phyloP scores from a whole-genome alignment of 1,140 invertebrate genomes.

The Drosophila lacertosa region DNA sequence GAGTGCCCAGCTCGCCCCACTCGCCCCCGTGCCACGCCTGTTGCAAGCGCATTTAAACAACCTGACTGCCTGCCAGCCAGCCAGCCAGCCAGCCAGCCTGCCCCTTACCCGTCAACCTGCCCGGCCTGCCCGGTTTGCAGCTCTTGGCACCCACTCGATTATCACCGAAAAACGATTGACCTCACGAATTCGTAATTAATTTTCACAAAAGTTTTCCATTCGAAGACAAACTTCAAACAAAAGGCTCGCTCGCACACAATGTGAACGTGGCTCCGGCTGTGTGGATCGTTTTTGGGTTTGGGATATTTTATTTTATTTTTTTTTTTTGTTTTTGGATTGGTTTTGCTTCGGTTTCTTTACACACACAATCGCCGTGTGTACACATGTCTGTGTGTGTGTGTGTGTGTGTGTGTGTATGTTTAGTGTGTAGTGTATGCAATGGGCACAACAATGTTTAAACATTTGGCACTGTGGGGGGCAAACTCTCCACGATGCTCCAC shows the following conservation, averaged over 20 bases:
- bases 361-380: neutral
- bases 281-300: conserved; percentile 52
- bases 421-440: conserved; percentile 23
- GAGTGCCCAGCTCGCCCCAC: neutral
- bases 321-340: conserved; percentile 53
- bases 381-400: conserved; percentile 18
- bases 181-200: conserved; percentile 83
- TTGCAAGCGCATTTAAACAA: conserved; percentile 66
- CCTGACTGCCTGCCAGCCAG: conserved; percentile 26
- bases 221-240: conserved; percentile 83
- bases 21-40: conserved; percentile 10
- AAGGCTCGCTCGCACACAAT: conserved; percentile 46
- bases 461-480: conserved; percentile 66
- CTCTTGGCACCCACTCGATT: conserved; percentile 78
- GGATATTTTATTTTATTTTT: too few species aligned
- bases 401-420: conserved; percentile 16
- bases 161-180: conserved; percentile 82
- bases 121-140: conserved; percentile 15
- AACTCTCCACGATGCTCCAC: conserved; percentile 43
- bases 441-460: conserved; percentile 73
- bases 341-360: conserved; percentile 37
- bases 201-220: conserved; percentile 83
- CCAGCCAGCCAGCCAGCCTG: neutral
- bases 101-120: conserved; percentile 13
- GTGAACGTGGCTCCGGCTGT: conserved; percentile 34